These are phyloP conservation scores for Cantharis rufa DNA, from an alignment of 2,888 invertebrate species.

Conservation along the genomic window DNA sequence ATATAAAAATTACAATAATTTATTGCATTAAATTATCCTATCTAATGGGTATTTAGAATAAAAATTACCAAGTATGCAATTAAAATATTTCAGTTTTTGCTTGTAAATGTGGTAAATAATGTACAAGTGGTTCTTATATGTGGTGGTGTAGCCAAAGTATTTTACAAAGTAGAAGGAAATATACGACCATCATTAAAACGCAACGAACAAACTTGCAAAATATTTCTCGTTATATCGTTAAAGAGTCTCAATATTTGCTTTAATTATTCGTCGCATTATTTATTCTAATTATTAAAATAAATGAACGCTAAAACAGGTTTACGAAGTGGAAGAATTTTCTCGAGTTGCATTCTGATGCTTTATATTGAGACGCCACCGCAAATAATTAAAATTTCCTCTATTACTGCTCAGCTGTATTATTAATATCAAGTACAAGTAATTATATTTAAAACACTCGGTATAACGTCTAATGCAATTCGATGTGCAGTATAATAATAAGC, in stretches of 20 bases:
- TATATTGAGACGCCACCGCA: not conserved
- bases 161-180: not conserved
- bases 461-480: conserved; percentile 16
- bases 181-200: not conserved
- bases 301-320: conserved; percentile 12
- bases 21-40: not conserved
- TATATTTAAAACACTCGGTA: conserved; percentile 14
- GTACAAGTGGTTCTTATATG: not conserved
- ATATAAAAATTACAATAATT: not conserved
- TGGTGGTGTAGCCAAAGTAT: not conserved
- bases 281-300: conserved; percentile 21
- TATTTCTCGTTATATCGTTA: conserved; percentile 8
- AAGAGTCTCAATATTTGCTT: conserved; percentile 8
- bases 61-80: not conserved
- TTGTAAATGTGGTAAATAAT: not conserved
- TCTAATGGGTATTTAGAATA: not conserved
- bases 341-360: conserved; percentile 7
- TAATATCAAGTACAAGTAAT: conserved; percentile 8
- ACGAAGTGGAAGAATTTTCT: not conserved
- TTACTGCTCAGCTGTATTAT: not conserved
- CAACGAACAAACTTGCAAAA: not conserved
- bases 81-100: not conserved
- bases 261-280: conserved; percentile 10
- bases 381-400: not conserved
- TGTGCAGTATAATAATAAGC: conserved; percentile 23